Evolutionary conservation across 2,797 vertebrate genomes (phyloP).

Genomic region (Enteromius afrohamiltoni): DNA sequence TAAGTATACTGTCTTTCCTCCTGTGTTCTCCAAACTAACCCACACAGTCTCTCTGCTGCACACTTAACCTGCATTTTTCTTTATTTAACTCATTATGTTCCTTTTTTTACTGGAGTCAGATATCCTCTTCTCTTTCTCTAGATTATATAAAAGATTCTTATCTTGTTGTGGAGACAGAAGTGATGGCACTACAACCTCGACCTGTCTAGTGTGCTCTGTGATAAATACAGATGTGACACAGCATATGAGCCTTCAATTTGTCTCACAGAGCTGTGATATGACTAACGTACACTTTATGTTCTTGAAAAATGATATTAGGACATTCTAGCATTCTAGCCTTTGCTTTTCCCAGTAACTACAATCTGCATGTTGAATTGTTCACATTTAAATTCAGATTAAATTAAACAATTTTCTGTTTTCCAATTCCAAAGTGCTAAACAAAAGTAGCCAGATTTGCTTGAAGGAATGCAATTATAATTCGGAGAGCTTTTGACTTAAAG

Average conservation of each 20-base stretch:
- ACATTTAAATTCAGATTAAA: neutral
- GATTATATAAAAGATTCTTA: neutral
- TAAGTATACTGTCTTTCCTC: too few species aligned
- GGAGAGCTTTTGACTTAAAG: neutral
- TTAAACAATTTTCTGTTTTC: neutral
- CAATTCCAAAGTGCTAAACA: neutral
- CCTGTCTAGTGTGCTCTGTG: neutral
- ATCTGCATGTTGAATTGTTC: neutral
- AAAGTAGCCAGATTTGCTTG: neutral
- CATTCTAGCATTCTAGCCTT: neutral
- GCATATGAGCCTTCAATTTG: neutral
- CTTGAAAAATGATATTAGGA: neutral
- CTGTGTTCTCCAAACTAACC: too few species aligned
- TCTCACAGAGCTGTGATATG: neutral
- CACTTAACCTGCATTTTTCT: conserved; percentile 8
- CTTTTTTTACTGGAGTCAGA: neutral
- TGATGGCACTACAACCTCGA: neutral
- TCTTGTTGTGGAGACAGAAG: neutral
- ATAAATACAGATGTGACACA: conserved; percentile 4
- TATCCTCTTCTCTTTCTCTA: neutral
- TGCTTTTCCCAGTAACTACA: neutral
- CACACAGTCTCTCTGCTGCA: neutral
- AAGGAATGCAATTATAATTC: neutral
- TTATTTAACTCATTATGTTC: conserved; percentile 12
- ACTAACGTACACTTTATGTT: neutral